These are phyloP conservation scores for Pristionchus arcanus DNA, from an alignment of 2,888 invertebrate species.

Conservation along the genomic window DNA sequence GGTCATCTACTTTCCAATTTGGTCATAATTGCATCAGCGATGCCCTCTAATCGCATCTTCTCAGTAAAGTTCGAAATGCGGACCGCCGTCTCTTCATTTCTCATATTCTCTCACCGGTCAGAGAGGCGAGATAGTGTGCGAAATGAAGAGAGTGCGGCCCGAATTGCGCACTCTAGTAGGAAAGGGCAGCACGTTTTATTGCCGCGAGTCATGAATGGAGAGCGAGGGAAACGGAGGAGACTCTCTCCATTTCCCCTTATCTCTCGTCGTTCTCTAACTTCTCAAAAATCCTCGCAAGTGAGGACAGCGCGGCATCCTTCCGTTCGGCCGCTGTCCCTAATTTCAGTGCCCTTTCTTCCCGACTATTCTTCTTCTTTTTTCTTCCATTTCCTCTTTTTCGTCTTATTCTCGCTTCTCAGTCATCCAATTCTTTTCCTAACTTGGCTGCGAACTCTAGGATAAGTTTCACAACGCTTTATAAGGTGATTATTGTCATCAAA, in stretches of 20 bases:
- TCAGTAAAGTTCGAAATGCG: too few relatives aligned
- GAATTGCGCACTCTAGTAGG: too few relatives aligned
- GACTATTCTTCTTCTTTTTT: not conserved
- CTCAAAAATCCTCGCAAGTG: not conserved
- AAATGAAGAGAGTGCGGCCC: too few relatives aligned
- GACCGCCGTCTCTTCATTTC: too few relatives aligned
- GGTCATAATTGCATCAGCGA: slow-evolving; percentile 6
- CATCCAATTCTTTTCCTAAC: not conserved
- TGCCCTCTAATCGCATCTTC: not conserved
- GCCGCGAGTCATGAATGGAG: slow-evolving; percentile 36
- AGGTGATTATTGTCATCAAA: too few relatives aligned
- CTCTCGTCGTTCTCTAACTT: not conserved
- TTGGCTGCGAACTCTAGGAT: not conserved
- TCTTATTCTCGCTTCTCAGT: not conserved
- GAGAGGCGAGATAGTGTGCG: too few relatives aligned
- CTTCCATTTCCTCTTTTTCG: not conserved
- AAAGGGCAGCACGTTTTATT: slow-evolving; percentile 32
- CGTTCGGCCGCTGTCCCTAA: slow-evolving; percentile 15
- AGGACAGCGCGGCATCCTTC: not conserved
- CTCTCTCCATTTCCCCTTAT: not conserved
- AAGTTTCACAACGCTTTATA: slow-evolving; percentile 16
- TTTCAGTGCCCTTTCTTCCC: slow-evolving; percentile 31
- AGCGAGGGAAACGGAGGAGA: not conserved
- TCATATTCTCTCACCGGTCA: too few relatives aligned
- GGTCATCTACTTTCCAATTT: not conserved